Conservation (phyloP, 1,140 invertebrate species). For the Leptopilina boulardi region DNA sequence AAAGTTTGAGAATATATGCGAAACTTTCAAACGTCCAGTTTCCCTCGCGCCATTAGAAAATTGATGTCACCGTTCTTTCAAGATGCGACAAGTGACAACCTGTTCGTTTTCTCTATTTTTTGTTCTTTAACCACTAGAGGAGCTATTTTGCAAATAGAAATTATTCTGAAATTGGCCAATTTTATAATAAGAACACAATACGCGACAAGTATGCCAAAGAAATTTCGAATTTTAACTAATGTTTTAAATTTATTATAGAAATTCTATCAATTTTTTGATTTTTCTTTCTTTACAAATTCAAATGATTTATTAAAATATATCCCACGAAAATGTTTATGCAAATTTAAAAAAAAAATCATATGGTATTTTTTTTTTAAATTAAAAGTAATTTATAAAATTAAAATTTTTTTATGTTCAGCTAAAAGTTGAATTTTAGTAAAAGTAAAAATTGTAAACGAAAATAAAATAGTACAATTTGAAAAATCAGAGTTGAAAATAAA, state of each 20-base stretch:
- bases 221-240: neutral
- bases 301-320: neutral
- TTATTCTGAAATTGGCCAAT: conserved; percentile 7
- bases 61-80: conserved; percentile 19
- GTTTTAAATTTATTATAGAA: neutral
- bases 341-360: too few species aligned
- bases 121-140: neutral
- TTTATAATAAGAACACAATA: neutral
- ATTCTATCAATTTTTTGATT: neutral
- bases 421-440: too few species aligned
- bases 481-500: neutral
- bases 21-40: conserved; percentile 26
- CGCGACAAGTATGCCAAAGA: neutral
- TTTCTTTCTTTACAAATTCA: neutral
- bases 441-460: too few species aligned
- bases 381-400: too few species aligned
- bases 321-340: too few species aligned
- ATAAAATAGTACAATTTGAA: neutral
- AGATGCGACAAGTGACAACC: conserved; percentile 19
- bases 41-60: conserved; percentile 17
- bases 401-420: too few species aligned
- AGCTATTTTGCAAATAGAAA: neutral
- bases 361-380: too few species aligned
- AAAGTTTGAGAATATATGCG: conserved; percentile 16
- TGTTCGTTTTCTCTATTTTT: conserved; percentile 12